Base-by-base conservation (phyloP, 2,888 invertebrate genomes). In the Argynnis bischoffii region DNA sequence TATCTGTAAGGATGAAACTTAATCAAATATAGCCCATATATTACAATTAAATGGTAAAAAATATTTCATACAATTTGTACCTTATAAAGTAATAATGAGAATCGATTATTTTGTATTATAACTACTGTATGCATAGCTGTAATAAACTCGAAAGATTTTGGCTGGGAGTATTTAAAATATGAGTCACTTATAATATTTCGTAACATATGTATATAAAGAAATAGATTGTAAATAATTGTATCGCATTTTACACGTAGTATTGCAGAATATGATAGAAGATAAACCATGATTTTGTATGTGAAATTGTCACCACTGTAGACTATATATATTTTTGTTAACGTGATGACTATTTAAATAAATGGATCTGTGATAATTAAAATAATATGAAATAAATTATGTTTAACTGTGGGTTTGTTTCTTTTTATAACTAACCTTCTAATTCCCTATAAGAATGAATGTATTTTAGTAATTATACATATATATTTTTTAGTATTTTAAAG, bases 311-410 rank as follows among this genome's bases (percentile, higher is more conserved):
- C 84, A 81, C 84, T 74, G 84, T 90, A 90, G 87, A 87, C 84
- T 89, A 88, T 90, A 88, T 90, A 89, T 91, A 92, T 92, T 92
- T 92, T 92, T 91, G 91, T 91, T 92, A 91, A 89, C 79, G 90
- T 89, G 90, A 91, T 90, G 89, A 91, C 86, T 90, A 90, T 90
- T 89, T 90, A 91, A 89, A 90, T 91, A 90, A 92, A 91, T 88
- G 90, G 81, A 92, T 92, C 92, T 92, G 92, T 92, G 92, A 92
- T 92, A 92, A 87, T 91, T 91, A 90, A 87, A 89, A 89, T 91
- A 92, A 89, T 90, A 90, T 90, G 85, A 90, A 91, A 90, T 92
- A 92, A 92, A 91, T 91, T 92, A 92, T 92, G 92, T 91, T 92
- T 92, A 92, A 92, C 87, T 92, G 92, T 92, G 92, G 74, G 81